phyloP scores from a whole-genome alignment of 2,113 vertebrate species.

The Hylia prasina region DNA sequence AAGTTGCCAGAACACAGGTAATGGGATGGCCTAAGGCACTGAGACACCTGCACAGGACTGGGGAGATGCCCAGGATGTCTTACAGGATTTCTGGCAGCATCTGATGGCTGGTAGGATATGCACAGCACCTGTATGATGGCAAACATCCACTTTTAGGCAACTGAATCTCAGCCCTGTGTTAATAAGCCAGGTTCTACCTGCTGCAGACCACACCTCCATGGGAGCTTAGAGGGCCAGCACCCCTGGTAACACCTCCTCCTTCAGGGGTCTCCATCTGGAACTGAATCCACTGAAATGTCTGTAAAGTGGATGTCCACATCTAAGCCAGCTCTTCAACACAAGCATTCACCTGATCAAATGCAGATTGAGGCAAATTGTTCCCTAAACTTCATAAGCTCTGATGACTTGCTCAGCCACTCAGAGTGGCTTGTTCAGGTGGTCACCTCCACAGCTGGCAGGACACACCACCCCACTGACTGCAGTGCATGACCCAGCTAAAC shows the following conservation, averaged over 20 bases:
- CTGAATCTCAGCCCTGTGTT: background rate
- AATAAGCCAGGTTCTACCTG: background rate
- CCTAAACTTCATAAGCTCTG: background rate
- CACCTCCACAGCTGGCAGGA: background rate
- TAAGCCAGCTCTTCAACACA: background rate
- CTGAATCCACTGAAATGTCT: background rate
- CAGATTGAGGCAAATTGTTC: background rate
- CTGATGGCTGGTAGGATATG: background rate
- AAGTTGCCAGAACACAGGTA: background rate
- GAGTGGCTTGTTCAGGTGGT: background rate
- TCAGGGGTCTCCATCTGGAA: background rate
- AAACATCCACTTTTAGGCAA: background rate
- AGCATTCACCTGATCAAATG: background rate
- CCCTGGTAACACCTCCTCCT: background rate
- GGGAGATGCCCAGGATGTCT: background rate
- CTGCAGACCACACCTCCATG: background rate
- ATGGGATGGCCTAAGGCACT: background rate
- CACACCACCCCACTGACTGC: background rate
- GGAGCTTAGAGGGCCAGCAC: background rate
- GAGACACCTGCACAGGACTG: background rate
- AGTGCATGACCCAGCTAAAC: background rate
- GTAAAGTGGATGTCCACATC: background rate
- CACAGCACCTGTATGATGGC: background rate
- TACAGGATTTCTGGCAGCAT: background rate
- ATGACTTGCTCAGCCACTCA: background rate